phyloP scores from a whole-genome alignment of 2,888 invertebrate species.

The Caenorhabditis sp. region DNA sequence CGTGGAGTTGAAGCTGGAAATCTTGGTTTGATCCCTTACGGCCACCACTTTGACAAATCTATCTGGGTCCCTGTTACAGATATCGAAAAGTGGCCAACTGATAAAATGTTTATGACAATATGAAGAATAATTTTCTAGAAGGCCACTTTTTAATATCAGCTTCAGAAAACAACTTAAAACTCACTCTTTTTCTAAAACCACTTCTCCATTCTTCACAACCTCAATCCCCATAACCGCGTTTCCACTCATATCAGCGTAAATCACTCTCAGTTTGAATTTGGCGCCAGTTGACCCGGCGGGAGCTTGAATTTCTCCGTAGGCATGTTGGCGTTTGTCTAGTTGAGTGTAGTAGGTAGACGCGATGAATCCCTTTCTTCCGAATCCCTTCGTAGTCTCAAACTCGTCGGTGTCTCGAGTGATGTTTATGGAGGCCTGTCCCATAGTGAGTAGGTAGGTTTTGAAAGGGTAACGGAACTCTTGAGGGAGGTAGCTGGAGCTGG shows the following conservation, averaged over 20 bases:
- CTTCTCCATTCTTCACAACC: background rate
- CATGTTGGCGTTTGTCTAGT: background rate
- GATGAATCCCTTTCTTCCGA: conserved; percentile 10
- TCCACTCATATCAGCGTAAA: background rate
- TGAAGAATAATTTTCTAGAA: no score
- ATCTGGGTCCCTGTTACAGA: no score
- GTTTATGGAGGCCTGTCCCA: background rate
- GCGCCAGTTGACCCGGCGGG: background rate
- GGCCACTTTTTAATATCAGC: no score
- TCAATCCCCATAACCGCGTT: background rate
- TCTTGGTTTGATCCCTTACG: no score
- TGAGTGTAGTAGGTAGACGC: background rate
- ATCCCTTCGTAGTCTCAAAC: background rate
- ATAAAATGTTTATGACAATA: no score
- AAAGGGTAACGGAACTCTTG: background rate
- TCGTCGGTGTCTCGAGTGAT: background rate
- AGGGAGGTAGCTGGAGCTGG: background rate
- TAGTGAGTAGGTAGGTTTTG: background rate
- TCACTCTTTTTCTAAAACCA: conserved; percentile 1
- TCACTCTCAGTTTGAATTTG: conserved; percentile 3
- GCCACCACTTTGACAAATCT: no score
- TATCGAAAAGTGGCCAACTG: no score
- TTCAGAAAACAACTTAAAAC: background rate
- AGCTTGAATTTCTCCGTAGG: background rate
- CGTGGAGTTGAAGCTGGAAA: conserved; percentile 1